These are phyloP conservation scores for Fregetta grallaria DNA, from an alignment of 2,113 vertebrate species.

Conservation along the genomic window DNA sequence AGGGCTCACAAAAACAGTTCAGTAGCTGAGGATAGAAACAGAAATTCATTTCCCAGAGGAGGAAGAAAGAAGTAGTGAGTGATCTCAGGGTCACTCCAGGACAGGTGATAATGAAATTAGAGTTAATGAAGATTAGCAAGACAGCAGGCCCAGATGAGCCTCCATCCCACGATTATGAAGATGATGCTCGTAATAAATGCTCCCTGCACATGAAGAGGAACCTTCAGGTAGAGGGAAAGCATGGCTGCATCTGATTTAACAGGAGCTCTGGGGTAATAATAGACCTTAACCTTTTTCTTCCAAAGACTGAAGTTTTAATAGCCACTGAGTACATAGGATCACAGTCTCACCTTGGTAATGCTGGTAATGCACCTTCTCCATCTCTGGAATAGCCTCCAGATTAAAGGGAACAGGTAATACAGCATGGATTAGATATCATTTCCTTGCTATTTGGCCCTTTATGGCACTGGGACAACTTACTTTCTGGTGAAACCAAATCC, in stretches of 20 bases:
- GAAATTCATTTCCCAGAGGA: slow-evolving; percentile 74
- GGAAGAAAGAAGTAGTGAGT: slow-evolving; percentile 48
- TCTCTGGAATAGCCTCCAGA: neutral
- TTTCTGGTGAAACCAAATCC: neutral
- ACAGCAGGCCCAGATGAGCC: slow-evolving; percentile 65
- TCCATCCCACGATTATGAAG: slow-evolving; percentile 22
- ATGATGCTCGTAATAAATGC: neutral
- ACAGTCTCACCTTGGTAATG: neutral
- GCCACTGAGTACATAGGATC: neutral
- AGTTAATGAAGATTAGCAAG: slow-evolving; percentile 75
- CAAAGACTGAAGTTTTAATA: neutral
- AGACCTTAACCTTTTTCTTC: neutral
- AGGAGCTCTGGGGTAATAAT: neutral
- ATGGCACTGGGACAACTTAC: neutral
- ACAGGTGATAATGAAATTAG: slow-evolving; percentile 81
- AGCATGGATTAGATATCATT: neutral
- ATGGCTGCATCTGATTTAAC: neutral
- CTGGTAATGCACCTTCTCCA: neutral
- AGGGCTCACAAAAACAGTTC: slow-evolving; percentile 41
- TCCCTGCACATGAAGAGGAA: neutral
- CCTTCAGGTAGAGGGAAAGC: neutral
- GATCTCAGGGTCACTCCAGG: slow-evolving; percentile 70
- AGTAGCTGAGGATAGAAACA: slow-evolving; percentile 51
- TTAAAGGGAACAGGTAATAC: neutral
- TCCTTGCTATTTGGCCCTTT: neutral